Evolutionary conservation across 37 sponge, comb jelly and placozoan species (phyloP), one percentile per base, ranked within the genome.

Genomic region (Oscarella lobularis): DNA sequence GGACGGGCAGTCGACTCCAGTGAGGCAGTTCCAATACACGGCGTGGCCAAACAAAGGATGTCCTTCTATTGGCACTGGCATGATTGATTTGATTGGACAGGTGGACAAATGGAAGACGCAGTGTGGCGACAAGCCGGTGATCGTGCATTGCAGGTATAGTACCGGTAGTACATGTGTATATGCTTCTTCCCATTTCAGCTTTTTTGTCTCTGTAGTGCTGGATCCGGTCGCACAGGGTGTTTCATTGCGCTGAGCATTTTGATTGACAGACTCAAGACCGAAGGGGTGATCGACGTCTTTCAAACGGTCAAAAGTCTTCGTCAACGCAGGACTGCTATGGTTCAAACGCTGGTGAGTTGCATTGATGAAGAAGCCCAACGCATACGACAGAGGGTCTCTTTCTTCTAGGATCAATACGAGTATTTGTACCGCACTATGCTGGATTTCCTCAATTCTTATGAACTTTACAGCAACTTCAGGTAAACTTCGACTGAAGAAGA

Each of bases 281-380:
- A 94, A 41, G 90, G 90, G 35, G 80, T 90, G 66, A 90, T 90
- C 38, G 95, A 94, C 80, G 88, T 94, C 20, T 90, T 90, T 78
- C 91, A 94, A 78, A 87, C 92, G 72, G 91, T 87, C 3, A 67
- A 86, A 36, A 75, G 69, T 4, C 83, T 90, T 5, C 72, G 95
- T 4, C 74, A 85, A 33, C 95, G 89, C 78, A 73, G 92, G 38
- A 82, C 88, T 3, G 72, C 69, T 35, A 90, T 94, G 95, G 88
- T 94, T 38, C 83, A 84, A 34, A 87, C 86, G 38, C 76, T 81
- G 87, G 94, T 89, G 69, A 76, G 90, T 83, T 27, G 60, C 20
- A 27, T 9, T 48, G 60, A 20, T 48, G 60, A 27, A 20, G 14
- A 48, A 48, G 20, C 14, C 14, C 20, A 20, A 27, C 9, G 20